Base-by-base conservation (phyloP, 1,140 invertebrate species). In the Drosophila parvula region DNA sequence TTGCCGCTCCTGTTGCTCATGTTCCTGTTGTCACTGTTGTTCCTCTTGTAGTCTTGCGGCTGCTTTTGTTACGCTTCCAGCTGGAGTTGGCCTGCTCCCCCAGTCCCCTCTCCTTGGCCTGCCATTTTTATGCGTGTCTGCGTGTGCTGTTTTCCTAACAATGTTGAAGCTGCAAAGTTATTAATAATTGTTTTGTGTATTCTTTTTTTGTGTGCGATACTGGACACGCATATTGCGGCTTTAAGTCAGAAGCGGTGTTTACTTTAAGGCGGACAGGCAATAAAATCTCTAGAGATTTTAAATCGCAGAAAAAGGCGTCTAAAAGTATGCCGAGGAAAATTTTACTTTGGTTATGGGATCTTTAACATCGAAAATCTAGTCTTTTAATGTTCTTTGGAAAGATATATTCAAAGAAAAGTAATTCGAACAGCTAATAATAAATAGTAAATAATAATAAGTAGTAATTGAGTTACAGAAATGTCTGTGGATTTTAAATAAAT, bases 151-250 rank as follows among this genome's bases (percentile, higher is more conserved):
- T 48, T 55, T 43, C 61, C 43, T 53, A 65, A 59, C 62, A 77
- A 77, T 44, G 63, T 45, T 48, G 41, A 68, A 77, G 55, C 48
- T 77, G 56, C 55, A 77, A 77, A 77, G 73, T 76, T 76, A 77
- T 77, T 77, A 68, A 68, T 77, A 77, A 76, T 67, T 76, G 56
- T 76, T 75, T 55, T 44, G 40, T 65, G 41, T 67, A 68, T 73
- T 62, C 16, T 18, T 34, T 34, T 32, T 53, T 40, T 38, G 38
- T 34, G 38, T 36, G 36, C 32, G 40, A 41, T 18, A 48, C 40
- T 74, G 48, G 38, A 61, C 40, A 74, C 48, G 68, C 68, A 61
- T 45, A 10, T 28, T 58, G 34, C 32, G 45, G 14, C 4, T 40
- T 44, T 47, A 22, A 14, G 11, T 0, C n/a, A 32, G 14, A 4